Conservation (phyloP, 2,888 invertebrate genomes). For the Conomelus anceps region DNA sequence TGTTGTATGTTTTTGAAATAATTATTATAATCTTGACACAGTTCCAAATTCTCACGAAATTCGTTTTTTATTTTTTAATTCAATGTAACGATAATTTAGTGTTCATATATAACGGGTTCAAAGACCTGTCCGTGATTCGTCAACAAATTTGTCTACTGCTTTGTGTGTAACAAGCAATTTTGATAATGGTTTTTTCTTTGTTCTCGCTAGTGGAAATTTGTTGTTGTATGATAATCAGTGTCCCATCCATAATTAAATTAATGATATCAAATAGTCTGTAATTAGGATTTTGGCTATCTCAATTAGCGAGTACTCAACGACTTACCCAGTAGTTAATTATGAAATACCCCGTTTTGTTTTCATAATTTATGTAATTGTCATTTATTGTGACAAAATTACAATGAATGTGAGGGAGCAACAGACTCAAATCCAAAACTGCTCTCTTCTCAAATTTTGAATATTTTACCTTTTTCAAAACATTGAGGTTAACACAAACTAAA, state of each 20-base stretch:
- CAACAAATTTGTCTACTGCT: background rate
- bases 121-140: background rate
- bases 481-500: too few relatives aligned
- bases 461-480: too few relatives aligned
- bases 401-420: too few relatives aligned
- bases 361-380: too few relatives aligned
- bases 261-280: background rate
- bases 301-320: background rate
- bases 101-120: background rate
- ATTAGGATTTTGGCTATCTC: background rate
- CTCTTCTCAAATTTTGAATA: too few relatives aligned
- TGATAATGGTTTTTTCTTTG: background rate
- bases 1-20: background rate
- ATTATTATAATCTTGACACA: background rate
- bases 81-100: background rate
- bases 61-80: background rate
- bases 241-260: background rate
- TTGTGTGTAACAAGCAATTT: background rate
- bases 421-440: too few relatives aligned
- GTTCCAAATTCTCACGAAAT: background rate
- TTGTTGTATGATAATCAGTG: background rate
- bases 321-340: background rate
- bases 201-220: background rate
- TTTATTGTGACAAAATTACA: too few relatives aligned
- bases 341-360: too few relatives aligned